These are phyloP conservation scores for Eulithis testata DNA, from an alignment of 2,888 invertebrate species.

Conservation along the genomic window DNA sequence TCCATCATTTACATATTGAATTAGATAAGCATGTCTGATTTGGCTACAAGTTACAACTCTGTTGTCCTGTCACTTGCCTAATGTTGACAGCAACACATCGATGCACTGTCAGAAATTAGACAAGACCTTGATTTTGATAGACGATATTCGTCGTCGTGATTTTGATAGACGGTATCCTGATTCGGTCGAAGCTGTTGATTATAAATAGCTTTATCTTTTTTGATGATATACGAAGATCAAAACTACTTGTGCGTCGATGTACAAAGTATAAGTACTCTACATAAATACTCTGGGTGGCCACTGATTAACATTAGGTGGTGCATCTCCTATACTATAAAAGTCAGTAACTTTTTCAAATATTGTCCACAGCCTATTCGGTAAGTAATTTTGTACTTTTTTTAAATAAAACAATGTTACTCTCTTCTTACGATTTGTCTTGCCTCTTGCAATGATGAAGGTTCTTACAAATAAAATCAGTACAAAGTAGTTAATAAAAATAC, in stretches of 20 bases:
- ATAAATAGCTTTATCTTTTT: no score
- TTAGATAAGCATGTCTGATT: constrained; percentile 24
- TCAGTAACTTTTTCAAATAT: no score
- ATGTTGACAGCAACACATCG: constrained; percentile 13
- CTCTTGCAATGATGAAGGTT: constrained; percentile 24
- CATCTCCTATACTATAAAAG: no score
- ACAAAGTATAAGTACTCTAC: no score
- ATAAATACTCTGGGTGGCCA: no score
- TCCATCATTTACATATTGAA: constrained; percentile 26
- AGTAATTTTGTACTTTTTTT: no score
- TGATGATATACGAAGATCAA: no score
- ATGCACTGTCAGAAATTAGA: neutral
- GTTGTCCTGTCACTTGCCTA: constrained; percentile 11
- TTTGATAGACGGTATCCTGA: no score
- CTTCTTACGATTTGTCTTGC: neutral
- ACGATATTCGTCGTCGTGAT: neutral
- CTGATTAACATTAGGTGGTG: no score
- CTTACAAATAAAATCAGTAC: constrained; percentile 40
- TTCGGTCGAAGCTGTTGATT: no score
- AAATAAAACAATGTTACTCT: neutral
- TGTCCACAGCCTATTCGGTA: no score
- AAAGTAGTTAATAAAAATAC: constrained; percentile 47
- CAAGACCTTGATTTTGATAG: constrained; percentile 13
- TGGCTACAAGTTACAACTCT: constrained; percentile 4
- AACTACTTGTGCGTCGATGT: no score